A percentile compares a stretch with the other conserved stretches of the same genome.
Conservation (phyloP, 2,888 invertebrate species). For the Pocota personata region DNA sequence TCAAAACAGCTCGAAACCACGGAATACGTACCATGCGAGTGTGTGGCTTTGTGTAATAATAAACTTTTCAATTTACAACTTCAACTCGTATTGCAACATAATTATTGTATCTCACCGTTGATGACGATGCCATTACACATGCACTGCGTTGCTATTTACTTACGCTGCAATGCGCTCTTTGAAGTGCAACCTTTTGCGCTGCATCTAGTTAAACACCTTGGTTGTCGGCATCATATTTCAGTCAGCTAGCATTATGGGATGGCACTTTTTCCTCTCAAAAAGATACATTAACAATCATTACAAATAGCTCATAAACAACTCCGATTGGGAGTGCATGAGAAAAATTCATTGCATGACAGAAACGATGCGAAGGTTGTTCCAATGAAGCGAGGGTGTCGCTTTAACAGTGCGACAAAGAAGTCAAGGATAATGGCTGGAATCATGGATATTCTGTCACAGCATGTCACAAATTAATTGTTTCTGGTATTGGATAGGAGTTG, state of each 20-base stretch:
- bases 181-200: constrained; percentile 52
- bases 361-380: not conserved
- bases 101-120: constrained; percentile 23
- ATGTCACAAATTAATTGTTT: constrained; percentile 62
- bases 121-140: constrained; percentile 53
- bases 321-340: not conserved
- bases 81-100: constrained; percentile 51
- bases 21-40: no score
- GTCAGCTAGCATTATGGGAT: constrained; percentile 17
- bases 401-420: not conserved
- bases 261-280: constrained; percentile 8
- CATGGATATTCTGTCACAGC: constrained; percentile 49
- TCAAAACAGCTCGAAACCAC: no score
- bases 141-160: constrained; percentile 52
- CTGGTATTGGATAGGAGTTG: constrained; percentile 29
- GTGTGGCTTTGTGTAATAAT: not conserved
- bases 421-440: constrained; percentile 11
- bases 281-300: not conserved
- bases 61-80: constrained; percentile 37
- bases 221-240: constrained; percentile 54
- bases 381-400: constrained; percentile 51
- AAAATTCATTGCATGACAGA: constrained; percentile 17
- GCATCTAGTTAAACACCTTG: constrained; percentile 60
- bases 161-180: constrained; percentile 59
- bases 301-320: not conserved